These are phyloP conservation scores for Loxodonta africana DNA, from an alignment of 2,113 vertebrate species.

Conservation along the genomic window DNA sequence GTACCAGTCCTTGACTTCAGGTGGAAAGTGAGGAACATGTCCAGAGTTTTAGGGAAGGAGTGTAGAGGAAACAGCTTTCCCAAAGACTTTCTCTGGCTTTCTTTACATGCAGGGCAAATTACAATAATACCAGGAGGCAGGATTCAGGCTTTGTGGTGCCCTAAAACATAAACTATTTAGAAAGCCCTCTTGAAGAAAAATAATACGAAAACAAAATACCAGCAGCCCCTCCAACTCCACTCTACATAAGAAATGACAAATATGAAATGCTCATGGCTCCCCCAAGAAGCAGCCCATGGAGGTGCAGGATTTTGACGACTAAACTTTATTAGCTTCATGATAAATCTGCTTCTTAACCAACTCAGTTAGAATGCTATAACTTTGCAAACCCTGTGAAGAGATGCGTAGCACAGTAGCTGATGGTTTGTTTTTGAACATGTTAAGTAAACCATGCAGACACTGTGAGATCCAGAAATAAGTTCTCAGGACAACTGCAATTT, in stretches of 20 bases:
- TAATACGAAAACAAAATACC: slow-evolving; percentile 51
- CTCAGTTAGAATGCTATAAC: not conserved
- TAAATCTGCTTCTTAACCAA: not conserved
- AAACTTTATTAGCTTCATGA: not conserved
- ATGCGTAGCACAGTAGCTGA: not conserved
- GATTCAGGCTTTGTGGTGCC: not conserved
- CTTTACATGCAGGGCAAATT: not conserved
- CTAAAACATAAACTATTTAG: not conserved
- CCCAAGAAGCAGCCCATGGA: not conserved
- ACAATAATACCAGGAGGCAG: not conserved
- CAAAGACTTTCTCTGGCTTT: not conserved
- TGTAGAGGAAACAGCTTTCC: not conserved
- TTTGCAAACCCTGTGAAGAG: not conserved
- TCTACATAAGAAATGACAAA: not conserved
- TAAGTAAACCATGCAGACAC: not conserved
- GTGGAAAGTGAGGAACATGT: not conserved
- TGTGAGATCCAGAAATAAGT: not conserved
- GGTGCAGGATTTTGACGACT: not conserved
- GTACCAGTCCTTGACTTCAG: not conserved
- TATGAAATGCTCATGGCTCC: not conserved
- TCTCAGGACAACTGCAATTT: not conserved
- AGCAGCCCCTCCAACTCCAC: not conserved
- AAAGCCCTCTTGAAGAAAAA: slow-evolving; percentile 38
- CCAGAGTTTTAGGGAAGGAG: not conserved
- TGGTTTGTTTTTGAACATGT: not conserved